Conservation (phyloP, 2,797 vertebrate genomes). For the Uromys caudimaculatus region DNA sequence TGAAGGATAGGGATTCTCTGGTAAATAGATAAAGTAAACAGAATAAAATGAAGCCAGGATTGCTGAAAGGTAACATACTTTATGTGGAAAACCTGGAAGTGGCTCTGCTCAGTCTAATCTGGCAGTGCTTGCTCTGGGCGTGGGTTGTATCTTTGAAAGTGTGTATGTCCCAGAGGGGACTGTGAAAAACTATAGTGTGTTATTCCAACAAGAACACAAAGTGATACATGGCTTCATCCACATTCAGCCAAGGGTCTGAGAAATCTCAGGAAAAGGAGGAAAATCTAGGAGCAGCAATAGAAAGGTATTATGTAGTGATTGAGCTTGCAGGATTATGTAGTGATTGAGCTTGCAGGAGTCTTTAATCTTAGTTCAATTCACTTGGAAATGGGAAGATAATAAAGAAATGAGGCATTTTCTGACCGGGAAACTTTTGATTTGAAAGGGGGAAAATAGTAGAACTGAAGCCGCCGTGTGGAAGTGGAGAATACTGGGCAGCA, state of each 20-base stretch:
- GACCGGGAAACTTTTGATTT: not conserved
- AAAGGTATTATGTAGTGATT: not conserved
- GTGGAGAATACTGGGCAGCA: not conserved
- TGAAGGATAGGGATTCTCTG: not conserved
- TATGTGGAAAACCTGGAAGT: not conserved
- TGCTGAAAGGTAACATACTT: slow-evolving; percentile 15
- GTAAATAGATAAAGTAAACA: slow-evolving; percentile 18
- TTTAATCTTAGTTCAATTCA: slow-evolving; percentile 15
- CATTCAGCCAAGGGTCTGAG: not conserved
- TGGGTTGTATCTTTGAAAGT: not conserved
- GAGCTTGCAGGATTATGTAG: not conserved
- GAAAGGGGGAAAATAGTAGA: not conserved
- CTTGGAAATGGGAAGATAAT: not conserved
- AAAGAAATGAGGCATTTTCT: not conserved
- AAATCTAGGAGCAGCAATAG: not conserved
- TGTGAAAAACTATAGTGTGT: not conserved
- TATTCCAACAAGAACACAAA: not conserved
- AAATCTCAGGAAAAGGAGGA: slow-evolving; percentile 5
- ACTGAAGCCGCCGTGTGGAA: not conserved
- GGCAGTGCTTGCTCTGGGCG: not conserved
- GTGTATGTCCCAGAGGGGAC: not conserved
- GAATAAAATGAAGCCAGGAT: not conserved
- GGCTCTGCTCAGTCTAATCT: not conserved
- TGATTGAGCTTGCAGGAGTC: not conserved
- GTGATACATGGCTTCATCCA: not conserved